Base-by-base conservation (phyloP, 2,797 vertebrate genomes). In the Apogon talboti region DNA sequence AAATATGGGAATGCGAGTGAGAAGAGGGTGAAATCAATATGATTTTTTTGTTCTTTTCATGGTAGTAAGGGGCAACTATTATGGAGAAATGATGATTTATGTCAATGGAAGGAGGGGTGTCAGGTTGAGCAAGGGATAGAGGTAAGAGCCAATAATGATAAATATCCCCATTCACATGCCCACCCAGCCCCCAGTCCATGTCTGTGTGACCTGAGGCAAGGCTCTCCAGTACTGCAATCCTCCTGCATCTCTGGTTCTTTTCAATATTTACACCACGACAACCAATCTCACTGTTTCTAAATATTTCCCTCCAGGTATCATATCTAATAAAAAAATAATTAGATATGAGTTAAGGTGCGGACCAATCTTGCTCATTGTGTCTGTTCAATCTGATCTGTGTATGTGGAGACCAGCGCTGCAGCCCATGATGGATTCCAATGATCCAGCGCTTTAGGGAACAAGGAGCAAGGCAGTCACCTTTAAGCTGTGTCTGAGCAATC, bases 81-180 rank as follows among this genome's bases (percentile, higher is more conserved):
- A 92, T 82, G 72, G 81, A 84, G 82, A 90, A 93, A 92, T 90
- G 79, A 91, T 93, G 93, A 94, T 93, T 92, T 93, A 94, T 93
- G 89, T 91, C 88, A 90, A 81, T 19, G 66, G 84, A 81, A 67
- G 84, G 80, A 80, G 76, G 74, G 87, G 81, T 87, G 87, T 89
- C 90, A 87, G 86, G 70, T 74, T 83, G 85, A 88, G 87, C 85
- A 87, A 85, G 85, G 83, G 84, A 91, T 87, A 78, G 82, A 85
- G 78, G 85, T 82, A 63, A 46, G 60, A 87, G 83, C 87, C 88
- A 89, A 93, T 93, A 92, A 92, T 90, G 91, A 92, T 91, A 88
- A 89, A 92, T 93, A 85, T 63, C 48, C 72, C 76, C 71, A 62
- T 82, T 74, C 66, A 53, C 65, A 48, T 62, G 51, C 43, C 68